Conservation (phyloP, 2,113 vertebrate genomes). For the Cygnus buccinator region DNA sequence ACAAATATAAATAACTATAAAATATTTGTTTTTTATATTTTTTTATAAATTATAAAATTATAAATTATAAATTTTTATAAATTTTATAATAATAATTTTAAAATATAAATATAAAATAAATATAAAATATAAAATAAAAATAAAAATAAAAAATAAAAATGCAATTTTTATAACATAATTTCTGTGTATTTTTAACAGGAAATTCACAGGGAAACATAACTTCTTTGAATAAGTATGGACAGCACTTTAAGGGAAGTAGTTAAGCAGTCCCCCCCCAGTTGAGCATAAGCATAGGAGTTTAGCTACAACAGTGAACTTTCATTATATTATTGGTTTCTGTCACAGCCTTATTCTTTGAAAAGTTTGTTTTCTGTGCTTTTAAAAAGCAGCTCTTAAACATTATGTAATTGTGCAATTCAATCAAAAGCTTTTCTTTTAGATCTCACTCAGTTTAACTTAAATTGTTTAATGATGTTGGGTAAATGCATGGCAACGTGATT, state of each 20-base stretch:
- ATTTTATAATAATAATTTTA: too few relatives aligned
- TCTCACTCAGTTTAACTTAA: not conserved
- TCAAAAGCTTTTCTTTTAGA: not conserved
- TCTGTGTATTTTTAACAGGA: not conserved
- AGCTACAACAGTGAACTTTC: slow-evolving; percentile 31
- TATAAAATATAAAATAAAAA: too few relatives aligned
- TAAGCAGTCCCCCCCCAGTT: slow-evolving; percentile 22
- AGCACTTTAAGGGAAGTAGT: slow-evolving; percentile 43
- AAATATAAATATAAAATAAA: too few relatives aligned
- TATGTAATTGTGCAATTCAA: slow-evolving; percentile 15
- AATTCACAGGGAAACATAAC: not conserved
- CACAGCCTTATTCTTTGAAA: slow-evolving; percentile 33
- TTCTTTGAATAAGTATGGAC: not conserved
- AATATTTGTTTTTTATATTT: too few relatives aligned
- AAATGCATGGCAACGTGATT: not conserved
- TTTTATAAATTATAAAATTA: too few relatives aligned
- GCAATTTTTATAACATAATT: not conserved
- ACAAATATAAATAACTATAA: too few relatives aligned
- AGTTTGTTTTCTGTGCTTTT: slow-evolving; percentile 24
- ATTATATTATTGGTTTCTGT: slow-evolving; percentile 40
- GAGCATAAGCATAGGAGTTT: not conserved
- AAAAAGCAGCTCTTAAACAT: slow-evolving; percentile 39
- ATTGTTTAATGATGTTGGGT: not conserved
- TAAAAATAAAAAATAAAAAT: too few relatives aligned
- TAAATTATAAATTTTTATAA: too few relatives aligned